Conservation (phyloP, 2,797 vertebrate genomes). For the Philypnodon macrostomus region DNA sequence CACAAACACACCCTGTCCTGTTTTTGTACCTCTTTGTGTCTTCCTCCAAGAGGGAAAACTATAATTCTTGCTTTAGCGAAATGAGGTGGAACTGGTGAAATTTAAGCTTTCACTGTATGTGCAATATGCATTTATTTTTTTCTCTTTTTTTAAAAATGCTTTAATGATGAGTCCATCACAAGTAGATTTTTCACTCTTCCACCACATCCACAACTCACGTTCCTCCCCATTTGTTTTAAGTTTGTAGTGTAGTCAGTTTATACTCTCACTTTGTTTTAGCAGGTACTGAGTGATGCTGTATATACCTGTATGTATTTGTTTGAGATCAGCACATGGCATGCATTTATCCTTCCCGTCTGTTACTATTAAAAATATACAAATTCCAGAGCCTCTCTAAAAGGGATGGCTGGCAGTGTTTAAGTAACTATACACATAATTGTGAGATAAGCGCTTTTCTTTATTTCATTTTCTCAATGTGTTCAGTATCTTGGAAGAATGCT, state of each 20-base stretch:
- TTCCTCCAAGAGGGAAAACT: conserved; percentile 75
- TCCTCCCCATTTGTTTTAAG: conserved; percentile 64
- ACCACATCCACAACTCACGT: conserved; percentile 44
- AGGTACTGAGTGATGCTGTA: conserved; percentile 99
- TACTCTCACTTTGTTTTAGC: conserved; percentile 96
- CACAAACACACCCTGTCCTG: not conserved
- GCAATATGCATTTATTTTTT: conserved; percentile 94
- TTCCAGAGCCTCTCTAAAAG: conserved; percentile 78
- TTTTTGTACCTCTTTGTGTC: conserved; percentile 48
- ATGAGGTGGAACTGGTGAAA: conserved; percentile 85
- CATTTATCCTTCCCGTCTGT: conserved; percentile 91
- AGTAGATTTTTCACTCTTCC: conserved; percentile 84
- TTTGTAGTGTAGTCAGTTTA: conserved; percentile 88
- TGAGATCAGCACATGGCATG: conserved; percentile 95
- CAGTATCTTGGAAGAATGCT: conserved; percentile 90
- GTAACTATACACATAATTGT: conserved; percentile 83
- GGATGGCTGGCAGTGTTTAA: conserved; percentile 78
- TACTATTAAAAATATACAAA: conserved; percentile 90
- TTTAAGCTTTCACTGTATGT: conserved; percentile 95
- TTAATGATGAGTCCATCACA: conserved; percentile 85
- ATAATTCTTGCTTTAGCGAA: conserved; percentile 77
- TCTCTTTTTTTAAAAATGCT: too few species aligned
- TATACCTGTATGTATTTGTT: conserved; percentile 88
- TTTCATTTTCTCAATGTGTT: conserved; percentile 86
- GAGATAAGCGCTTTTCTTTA: conserved; percentile 90